Evolutionary conservation across 2,888 invertebrate genomes (phyloP), one percentile per base, ranked within the genome.

Genomic region (Galerucella pusilla): DNA sequence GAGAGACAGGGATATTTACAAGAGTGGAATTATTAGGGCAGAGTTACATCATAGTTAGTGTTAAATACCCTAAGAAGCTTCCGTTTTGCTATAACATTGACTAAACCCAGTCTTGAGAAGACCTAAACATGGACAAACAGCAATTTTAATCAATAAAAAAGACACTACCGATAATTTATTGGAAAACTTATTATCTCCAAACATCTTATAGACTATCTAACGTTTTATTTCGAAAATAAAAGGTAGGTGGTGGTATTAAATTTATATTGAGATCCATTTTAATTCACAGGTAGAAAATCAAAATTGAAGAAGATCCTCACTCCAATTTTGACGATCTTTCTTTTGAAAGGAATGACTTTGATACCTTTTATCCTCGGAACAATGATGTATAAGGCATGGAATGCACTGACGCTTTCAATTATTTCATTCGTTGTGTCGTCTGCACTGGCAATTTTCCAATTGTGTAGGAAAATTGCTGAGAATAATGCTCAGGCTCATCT

Each of bases 361-460:
- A 94, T 96, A 79, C 96, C 96, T 35, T 89, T 96, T 86, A 94
- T 94, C 69, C 92, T 96, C 85, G 96, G 96, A 84, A 93, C 95
- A 75, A 91, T 96, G 80, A 95, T 95, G 84, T 89, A 96, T 86
- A 96, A 96, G 89, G 95, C 96, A 68, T 96, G 95, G 93, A 96
- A 96, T 87, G 95, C 95, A 12, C 92, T 96, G 80, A 95, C 95
- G 85, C 91, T 96, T 84, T 94, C 95, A 16, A 94, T 96, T 93
- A 94, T 96, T 92, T 94, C 95, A 61, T 96, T 96, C 89, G 91
- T 96, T 83, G 93, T 96, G 42, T 94, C 95, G 82, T 93, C 95
- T 81, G 95, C 93, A 78, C 89, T 96, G 87, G 95, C 96, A 80
- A 93, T 96, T 88, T 96, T 96, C 92, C 95, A 96, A 88, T 90